These are phyloP conservation scores for Dyspetes luteomarginatus DNA, from an alignment of 2,888 invertebrate species.

Conservation along the genomic window DNA sequence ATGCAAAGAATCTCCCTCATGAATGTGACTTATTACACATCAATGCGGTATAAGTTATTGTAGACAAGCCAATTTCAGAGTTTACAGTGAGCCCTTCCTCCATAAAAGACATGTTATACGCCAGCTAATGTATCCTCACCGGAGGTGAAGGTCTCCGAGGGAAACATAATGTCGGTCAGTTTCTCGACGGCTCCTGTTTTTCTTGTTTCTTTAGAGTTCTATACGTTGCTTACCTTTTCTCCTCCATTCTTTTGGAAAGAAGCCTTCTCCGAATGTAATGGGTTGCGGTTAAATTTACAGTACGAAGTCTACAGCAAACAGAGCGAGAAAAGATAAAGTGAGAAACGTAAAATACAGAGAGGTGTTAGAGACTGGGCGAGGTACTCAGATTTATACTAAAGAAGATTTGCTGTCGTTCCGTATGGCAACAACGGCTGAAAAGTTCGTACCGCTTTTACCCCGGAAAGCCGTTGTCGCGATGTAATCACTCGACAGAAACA, in stretches of 20 bases:
- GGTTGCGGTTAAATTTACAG: slow-evolving; percentile 31
- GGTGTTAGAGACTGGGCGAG: slow-evolving; percentile 12
- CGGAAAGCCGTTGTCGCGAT: neutral
- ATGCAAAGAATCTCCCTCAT: slow-evolving; percentile 4
- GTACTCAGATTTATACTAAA: slow-evolving; percentile 51
- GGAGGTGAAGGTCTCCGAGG: slow-evolving; percentile 43
- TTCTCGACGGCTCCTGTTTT: slow-evolving; percentile 31
- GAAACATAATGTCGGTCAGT: slow-evolving; percentile 64
- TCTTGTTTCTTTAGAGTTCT: slow-evolving; percentile 45
- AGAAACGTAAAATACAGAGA: slow-evolving; percentile 21
- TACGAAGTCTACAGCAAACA: slow-evolving; percentile 21
- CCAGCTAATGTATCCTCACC: slow-evolving; percentile 59
- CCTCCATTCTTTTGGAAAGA: slow-evolving; percentile 16
- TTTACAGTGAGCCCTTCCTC: slow-evolving; percentile 67
- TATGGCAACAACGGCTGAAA: neutral
- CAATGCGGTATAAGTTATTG: slow-evolving; percentile 42
- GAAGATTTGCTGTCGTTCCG: slow-evolving; percentile 22
- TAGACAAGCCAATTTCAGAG: slow-evolving; percentile 51
- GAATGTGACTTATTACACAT: neutral
- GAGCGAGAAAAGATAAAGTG: slow-evolving; percentile 13
- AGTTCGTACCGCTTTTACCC: slow-evolving; percentile 7
- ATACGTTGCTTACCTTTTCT: slow-evolving; percentile 25
- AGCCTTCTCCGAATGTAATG: slow-evolving; percentile 12
- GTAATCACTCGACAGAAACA: slow-evolving; percentile 31
- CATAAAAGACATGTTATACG: slow-evolving; percentile 69